Conservation (phyloP, 1,140 invertebrate genomes). For the Heliothis virescens region DNA sequence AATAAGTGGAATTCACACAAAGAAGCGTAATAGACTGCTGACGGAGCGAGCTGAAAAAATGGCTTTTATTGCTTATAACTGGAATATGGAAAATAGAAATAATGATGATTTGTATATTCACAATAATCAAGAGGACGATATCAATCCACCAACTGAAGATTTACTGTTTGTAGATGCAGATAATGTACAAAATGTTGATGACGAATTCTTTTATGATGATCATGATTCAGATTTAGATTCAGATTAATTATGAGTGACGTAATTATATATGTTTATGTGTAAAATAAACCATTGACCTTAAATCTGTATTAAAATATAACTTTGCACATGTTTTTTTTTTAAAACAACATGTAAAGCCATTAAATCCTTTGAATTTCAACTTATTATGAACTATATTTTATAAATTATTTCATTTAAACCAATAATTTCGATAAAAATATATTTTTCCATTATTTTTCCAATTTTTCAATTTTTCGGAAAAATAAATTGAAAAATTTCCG, state of each 20-base stretch:
- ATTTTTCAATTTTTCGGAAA: no score
- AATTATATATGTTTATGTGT: constrained; percentile 6
- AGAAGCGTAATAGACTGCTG: background rate
- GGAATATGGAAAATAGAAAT: constrained; percentile 11
- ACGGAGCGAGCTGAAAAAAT: constrained; percentile 4
- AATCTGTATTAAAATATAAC: background rate
- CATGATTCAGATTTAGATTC: constrained; percentile 1
- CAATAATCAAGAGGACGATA: constrained; percentile 1
- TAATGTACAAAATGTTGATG: no score
- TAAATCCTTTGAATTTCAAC: no score
- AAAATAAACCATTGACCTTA: background rate
- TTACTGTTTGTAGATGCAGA: background rate
- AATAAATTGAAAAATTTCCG: no score
- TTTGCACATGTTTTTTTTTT: no score
- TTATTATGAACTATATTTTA: no score
- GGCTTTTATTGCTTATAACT: constrained; percentile 5
- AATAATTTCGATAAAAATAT: no score
- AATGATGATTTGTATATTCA: constrained; percentile 5
- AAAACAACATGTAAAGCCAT: no score
- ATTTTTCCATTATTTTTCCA: no score
- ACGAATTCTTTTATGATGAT: background rate
- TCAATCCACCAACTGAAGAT: constrained; percentile 3
- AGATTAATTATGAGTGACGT: background rate
- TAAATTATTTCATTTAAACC: no score
- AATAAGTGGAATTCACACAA: background rate